phyloP scores from a whole-genome alignment of 2,797 vertebrate species.

The Gymnoscopelus microlampas region DNA sequence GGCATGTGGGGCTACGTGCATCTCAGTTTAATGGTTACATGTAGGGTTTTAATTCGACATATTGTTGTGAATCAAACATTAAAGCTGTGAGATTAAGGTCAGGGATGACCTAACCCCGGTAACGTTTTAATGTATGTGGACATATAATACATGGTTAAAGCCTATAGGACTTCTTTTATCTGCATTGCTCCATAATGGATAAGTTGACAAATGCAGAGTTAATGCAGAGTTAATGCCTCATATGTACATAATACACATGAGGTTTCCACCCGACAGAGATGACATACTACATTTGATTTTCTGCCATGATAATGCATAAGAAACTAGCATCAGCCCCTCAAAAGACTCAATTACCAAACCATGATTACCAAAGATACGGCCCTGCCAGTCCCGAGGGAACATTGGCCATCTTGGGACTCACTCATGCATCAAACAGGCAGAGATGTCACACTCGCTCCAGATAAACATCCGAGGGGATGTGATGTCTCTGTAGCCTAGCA shows the following conservation, averaged over 20 bases:
- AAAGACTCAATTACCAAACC: constrained; percentile 43
- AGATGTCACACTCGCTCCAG: constrained; percentile 39
- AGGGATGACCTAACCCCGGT: constrained; percentile 18
- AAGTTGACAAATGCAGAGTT: constrained; percentile 3
- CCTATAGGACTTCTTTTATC: not conserved
- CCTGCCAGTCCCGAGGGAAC: constrained; percentile 33
- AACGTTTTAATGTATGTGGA: constrained; percentile 15
- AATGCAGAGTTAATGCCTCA: constrained; percentile 16
- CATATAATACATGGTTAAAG: constrained; percentile 7
- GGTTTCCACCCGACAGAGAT: constrained; percentile 4
- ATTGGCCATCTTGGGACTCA: constrained; percentile 34
- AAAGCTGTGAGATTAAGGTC: constrained; percentile 41
- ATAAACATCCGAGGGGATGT: constrained; percentile 38
- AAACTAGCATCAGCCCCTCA: constrained; percentile 48
- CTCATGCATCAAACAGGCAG: constrained; percentile 41
- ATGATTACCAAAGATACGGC: constrained; percentile 34
- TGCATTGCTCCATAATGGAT: constrained; percentile 18
- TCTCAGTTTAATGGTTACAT: constrained; percentile 32
- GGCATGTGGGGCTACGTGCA: constrained; percentile 23
- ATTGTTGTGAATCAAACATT: constrained; percentile 30
- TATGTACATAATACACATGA: not conserved
- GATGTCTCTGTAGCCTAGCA: no score
- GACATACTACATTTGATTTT: constrained; percentile 23
- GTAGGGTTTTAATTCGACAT: constrained; percentile 32
- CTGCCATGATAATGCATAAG: constrained; percentile 26